Evolutionary conservation across 1,140 invertebrate genomes (phyloP).

Genomic region (Cheumatopsyche charites): DNA sequence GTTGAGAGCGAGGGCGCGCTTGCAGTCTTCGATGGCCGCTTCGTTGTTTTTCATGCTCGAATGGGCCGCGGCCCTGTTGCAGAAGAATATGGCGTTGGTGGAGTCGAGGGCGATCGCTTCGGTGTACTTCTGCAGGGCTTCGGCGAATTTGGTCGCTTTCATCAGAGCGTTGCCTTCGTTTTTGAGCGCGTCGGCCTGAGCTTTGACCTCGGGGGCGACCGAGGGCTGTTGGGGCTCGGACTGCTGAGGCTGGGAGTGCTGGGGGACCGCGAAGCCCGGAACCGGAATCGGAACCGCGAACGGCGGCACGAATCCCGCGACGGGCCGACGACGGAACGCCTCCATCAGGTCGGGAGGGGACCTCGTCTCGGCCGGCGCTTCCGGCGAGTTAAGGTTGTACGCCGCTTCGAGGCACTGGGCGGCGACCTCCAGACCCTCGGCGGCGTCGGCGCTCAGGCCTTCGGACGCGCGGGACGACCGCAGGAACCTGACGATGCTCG

Average conservation of each 20-base stretch:
- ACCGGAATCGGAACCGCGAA: background rate
- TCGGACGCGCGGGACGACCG: constrained; percentile 56
- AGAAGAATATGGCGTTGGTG: constrained; percentile 92
- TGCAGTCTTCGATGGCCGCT: constrained; percentile 87
- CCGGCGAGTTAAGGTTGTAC: constrained; percentile 66
- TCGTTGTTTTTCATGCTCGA: constrained; percentile 83
- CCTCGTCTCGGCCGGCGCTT: constrained; percentile 54
- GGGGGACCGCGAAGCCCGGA: constrained; percentile 5
- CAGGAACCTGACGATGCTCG: constrained; percentile 58
- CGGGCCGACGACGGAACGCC: constrained; percentile 52
- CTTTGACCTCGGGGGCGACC: constrained; percentile 63
- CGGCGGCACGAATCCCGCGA: constrained; percentile 63
- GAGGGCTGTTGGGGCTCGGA: constrained; percentile 40
- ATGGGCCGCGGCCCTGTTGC: constrained; percentile 91
- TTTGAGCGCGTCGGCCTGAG: constrained; percentile 77
- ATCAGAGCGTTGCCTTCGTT: constrained; percentile 87
- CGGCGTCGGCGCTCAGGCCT: constrained; percentile 65
- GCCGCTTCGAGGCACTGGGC: constrained; percentile 86
- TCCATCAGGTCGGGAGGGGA: constrained; percentile 57
- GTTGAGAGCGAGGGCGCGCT: constrained; percentile 85
- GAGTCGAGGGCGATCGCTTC: constrained; percentile 84
- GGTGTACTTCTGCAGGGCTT: constrained; percentile 83
- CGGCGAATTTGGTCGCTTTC: constrained; percentile 78
- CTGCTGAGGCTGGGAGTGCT: background rate
- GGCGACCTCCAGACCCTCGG: constrained; percentile 80